phyloP scores from a whole-genome alignment of 2,888 invertebrate species.

The Aquatica leii region DNA sequence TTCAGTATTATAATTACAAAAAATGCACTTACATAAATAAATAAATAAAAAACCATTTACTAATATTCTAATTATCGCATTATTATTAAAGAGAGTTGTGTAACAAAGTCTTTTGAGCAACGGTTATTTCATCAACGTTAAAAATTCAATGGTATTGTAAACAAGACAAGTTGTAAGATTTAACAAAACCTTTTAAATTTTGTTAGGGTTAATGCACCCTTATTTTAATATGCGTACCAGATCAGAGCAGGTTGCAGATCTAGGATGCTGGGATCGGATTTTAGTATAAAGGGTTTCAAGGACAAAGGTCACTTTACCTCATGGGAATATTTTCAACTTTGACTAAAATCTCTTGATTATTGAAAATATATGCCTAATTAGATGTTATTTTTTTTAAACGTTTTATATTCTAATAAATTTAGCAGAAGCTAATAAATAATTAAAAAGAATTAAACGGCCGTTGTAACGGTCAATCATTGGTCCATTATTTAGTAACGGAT shows the following conservation, averaged over 20 bases:
- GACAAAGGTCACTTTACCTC: conserved; percentile 35
- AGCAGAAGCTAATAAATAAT: neutral
- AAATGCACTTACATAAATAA: no score
- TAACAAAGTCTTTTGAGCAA: neutral
- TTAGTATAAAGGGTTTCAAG: conserved; percentile 35
- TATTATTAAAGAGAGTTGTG: no score
- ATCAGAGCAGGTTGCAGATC: conserved; percentile 27
- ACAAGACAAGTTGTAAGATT: conserved; percentile 29
- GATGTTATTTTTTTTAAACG: no score
- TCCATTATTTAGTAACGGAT: conserved; percentile 1
- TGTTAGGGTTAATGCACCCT: conserved; percentile 22
- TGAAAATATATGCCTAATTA: no score
- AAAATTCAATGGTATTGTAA: conserved; percentile 22
- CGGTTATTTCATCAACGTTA: conserved; percentile 16
- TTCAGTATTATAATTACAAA: no score
- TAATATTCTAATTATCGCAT: no score
- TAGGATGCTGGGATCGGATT: conserved; percentile 29
- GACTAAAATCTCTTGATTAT: no score
- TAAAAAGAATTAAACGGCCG: neutral
- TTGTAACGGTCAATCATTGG: neutral
- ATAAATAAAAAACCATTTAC: no score
- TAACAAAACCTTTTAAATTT: conserved; percentile 23
- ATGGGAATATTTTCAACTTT: conserved; percentile 17
- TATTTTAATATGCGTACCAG: conserved; percentile 26
- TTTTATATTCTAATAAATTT: no score